Evolutionary conservation across 2,888 invertebrate genomes (phyloP), one percentile per base, ranked within the genome.

Genomic region (Drosophila crucigera): DNA sequence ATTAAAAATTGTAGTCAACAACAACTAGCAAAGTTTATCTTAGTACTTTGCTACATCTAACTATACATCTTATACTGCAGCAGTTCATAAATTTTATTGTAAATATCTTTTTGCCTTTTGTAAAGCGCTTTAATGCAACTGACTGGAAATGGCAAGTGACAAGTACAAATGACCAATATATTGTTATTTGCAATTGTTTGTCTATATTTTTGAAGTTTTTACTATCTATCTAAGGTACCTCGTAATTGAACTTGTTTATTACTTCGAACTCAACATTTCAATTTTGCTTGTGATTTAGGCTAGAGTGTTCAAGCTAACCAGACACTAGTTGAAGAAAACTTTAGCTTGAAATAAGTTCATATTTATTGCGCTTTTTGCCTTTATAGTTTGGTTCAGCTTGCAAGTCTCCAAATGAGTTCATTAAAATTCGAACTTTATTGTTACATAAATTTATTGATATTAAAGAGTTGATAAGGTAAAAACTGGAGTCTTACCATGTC

Each of bases 381-480:
- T 43, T 35, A 3, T 22, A 22, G 25, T 6, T 49, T 25, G 25
- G n/a, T 76, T 22, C 30, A 41, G 30, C 52, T n/a, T 25, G n/a
- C 9, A 50, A 68, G 43, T 61, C 37, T 55, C 28, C 37, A 35
- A 71, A 37, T 47, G 58, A 19, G 9, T 43, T 22, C 25, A 55
- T 52, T 5, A 9, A 56, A 71, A 58, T 33, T 47, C 14, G 1
- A 25, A 72, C 28, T 75, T 75, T 28, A 64, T 71, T 71, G 47
- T 19, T 28, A 10, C 1, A 31, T 33, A 35, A 35, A 35, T 14
- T 30, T 39, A 67, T 72, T 77, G 47, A 67, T 56, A 55, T 65
- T 75, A 61, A 56, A 11, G 30, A n/a, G 22, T 35, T 35, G 35
- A 11, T 35, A 28, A 19, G 30, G n/a, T 62, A n/a, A 9, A 10